Evolutionary conservation across 1,140 invertebrate species (phyloP), one percentile per base, ranked within the genome.

Genomic region (Drosophila equinoxialis): DNA sequence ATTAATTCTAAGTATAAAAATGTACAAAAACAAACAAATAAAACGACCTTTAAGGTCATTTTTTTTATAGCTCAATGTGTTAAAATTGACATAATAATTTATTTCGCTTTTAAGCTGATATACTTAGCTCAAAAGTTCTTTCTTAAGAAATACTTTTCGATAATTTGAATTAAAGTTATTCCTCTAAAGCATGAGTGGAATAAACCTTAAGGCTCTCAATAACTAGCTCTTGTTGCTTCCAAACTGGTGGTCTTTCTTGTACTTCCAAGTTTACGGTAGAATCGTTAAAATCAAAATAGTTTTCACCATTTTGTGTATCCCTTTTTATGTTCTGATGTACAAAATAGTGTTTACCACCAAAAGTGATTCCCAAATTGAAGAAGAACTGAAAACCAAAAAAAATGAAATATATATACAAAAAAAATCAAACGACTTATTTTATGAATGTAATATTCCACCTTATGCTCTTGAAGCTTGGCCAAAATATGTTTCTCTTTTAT

Each of bases 401-500:
- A 51, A 11, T 23, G 4, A 23, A 4, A 26, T 26, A 26, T 26
- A 3, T 26, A n/a, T n/a, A n/a, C n/a, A n/a, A n/a, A n/a, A n/a
- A 3, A 26, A 11, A 11, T 30, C 6, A 6, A 6, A 30, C 6
- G 30, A 6, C 30, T 6, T 30, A 30, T 30, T 30, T 30, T 6
- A 30, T 6, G 3, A 0, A 5, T 26, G 3, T 20, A 10, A 10
- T 8, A 39, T 4, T 51, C 10, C 11, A 51, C 45, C 45, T 51
- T 17, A 11, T 51, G 2, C 6, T 23, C 7, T 51, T 23, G 17
- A 4, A 51, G 13, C 20, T 51, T 20, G 10, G 45, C 10, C 17
- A 51, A 23, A 11, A 51, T 51, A 1, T 10, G 2, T 4, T 51
- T n/a, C 42, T 74, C n/a, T 4, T 3, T 41, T 45, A 6, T 93